Percentiles rank a stretch among this genome's conserved stretches.
Conservation (phyloP, 2,888 invertebrate genomes). For the Spilosoma lubricipeda region DNA sequence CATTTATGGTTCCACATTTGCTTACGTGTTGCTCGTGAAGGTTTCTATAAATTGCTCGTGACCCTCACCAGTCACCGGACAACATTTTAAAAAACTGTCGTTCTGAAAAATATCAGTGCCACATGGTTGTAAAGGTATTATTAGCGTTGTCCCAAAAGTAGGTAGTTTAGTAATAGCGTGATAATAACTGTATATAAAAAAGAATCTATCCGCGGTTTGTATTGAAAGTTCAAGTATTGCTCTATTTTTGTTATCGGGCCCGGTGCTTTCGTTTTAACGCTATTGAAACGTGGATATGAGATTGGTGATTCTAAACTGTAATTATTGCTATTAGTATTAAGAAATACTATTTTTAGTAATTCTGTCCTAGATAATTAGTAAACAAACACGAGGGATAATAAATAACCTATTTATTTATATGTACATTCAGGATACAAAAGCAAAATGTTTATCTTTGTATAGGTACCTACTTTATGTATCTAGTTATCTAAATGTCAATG, state of each 20-base stretch:
- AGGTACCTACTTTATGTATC: not conserved
- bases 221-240: constrained; percentile 35
- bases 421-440: constrained; percentile 5
- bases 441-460: constrained; percentile 11
- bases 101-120: constrained; percentile 60
- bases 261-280: constrained; percentile 25
- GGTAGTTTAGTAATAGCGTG: constrained; percentile 21
- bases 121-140: constrained; percentile 56
- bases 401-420: constrained; percentile 61
- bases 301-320: not conserved
- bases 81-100: constrained; percentile 48
- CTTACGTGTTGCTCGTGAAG: constrained; percentile 85
- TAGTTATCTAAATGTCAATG: constrained; percentile 17
- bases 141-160: constrained; percentile 32
- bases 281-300: constrained; percentile 3
- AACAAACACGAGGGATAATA: constrained; percentile 66
- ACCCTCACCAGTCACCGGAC: constrained; percentile 70
- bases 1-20: constrained; percentile 81
- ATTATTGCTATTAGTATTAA: no score
- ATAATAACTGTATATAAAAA: constrained; percentile 26
- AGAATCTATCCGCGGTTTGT: constrained; percentile 32
- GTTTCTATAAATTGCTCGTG: constrained; percentile 80
- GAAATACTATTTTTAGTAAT: constrained; percentile 49
- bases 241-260: constrained; percentile 30
- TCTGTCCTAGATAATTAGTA: constrained; percentile 50